phyloP scores from a whole-genome alignment of 2,888 invertebrate species.

The Lithodes maja region DNA sequence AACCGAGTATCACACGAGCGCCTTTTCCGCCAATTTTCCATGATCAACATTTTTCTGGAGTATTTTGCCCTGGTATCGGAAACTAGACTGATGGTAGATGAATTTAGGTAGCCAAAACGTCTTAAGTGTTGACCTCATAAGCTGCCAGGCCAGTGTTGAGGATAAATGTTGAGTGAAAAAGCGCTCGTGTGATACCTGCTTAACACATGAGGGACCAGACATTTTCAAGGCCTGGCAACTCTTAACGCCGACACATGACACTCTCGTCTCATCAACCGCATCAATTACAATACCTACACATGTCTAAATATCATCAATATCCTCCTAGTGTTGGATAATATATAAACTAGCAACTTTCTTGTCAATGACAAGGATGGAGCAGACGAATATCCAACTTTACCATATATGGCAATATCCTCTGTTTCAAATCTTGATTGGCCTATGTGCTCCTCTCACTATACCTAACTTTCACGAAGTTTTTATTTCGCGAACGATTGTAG shows the following conservation, averaged over 20 bases:
- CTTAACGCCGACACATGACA: slow-evolving; percentile 50
- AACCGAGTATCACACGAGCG: too few relatives aligned
- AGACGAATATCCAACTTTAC: slow-evolving; percentile 64
- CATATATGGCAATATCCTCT: slow-evolving; percentile 68
- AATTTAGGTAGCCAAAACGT: too few relatives aligned
- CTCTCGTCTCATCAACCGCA: neutral
- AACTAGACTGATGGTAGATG: too few relatives aligned
- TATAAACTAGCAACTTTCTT: slow-evolving; percentile 7
- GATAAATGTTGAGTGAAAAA: too few relatives aligned
- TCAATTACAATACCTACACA: neutral
- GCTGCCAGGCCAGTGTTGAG: too few relatives aligned
- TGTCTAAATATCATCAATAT: neutral
- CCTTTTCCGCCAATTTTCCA: too few relatives aligned
- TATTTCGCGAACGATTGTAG: slow-evolving; percentile 37
- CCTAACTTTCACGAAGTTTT: slow-evolving; percentile 34
- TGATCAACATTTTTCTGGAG: too few relatives aligned
- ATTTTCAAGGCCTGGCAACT: slow-evolving; percentile 50
- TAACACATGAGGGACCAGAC: slow-evolving; percentile 22
- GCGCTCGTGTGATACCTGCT: too few relatives aligned
- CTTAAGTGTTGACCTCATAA: too few relatives aligned
- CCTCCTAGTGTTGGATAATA: neutral
- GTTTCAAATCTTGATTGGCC: slow-evolving; percentile 68
- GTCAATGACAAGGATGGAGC: slow-evolving; percentile 39
- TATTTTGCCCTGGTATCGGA: too few relatives aligned
- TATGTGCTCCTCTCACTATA: slow-evolving; percentile 51